Percentiles rank a stretch among this genome's conserved stretches.
Conservation (phyloP, 1,140 invertebrate species). For the Saccostrea cuccullata region DNA sequence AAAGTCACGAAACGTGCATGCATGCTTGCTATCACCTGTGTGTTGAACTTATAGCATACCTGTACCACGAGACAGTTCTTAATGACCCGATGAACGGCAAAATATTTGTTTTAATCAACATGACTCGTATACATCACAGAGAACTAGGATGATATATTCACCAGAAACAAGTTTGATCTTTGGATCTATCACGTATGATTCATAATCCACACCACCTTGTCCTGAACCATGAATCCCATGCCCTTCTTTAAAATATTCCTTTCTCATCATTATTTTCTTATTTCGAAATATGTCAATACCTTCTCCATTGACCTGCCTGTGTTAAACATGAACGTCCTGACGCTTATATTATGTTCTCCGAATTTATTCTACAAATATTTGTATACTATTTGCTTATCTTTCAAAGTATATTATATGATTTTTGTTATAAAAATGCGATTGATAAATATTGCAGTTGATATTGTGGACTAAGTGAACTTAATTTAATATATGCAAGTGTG, state of each 20-base stretch:
- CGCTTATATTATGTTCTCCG: too few relatives aligned
- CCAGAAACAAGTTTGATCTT: not conserved
- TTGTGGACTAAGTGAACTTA: too few relatives aligned
- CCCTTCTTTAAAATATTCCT: not conserved
- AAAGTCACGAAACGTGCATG: not conserved
- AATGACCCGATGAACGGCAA: not conserved
- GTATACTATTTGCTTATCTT: too few relatives aligned
- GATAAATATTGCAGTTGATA: too few relatives aligned
- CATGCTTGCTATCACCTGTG: not conserved
- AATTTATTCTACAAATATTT: too few relatives aligned
- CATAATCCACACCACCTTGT: not conserved
- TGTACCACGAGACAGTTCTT: not conserved
- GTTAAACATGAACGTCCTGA: too few relatives aligned
- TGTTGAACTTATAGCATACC: not conserved
- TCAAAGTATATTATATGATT: too few relatives aligned
- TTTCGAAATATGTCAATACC: not conserved
- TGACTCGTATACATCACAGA: constrained; percentile 11
- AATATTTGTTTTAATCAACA: constrained; percentile 35
- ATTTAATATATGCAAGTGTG: too few relatives aligned
- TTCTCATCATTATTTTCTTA: not conserved
- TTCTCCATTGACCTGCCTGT: too few relatives aligned
- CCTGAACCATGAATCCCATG: not conserved
- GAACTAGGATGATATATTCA: constrained; percentile 3
- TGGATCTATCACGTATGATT: not conserved
- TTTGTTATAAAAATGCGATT: too few relatives aligned